phyloP scores from a whole-genome alignment of 1,140 invertebrate genomes.

The Eueides isabella region DNA sequence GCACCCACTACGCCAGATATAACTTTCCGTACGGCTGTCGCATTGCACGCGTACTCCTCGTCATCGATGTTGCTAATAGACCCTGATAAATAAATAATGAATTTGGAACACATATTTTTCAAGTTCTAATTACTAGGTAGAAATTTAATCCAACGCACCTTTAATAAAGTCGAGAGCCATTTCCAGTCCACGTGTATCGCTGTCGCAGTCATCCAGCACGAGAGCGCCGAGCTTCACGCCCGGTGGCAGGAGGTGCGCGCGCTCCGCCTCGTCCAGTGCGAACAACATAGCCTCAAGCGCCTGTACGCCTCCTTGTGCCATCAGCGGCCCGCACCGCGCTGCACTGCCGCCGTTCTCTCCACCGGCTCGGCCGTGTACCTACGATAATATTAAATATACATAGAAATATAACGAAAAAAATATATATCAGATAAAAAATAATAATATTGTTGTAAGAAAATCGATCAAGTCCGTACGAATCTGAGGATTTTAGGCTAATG shows the following conservation, averaged over 20 bases:
- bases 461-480: no score
- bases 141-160: slow-evolving; percentile 84
- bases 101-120: not conserved
- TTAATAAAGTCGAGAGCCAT: slow-evolving; percentile 98
- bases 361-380: slow-evolving; percentile 90
- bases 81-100: slow-evolving; percentile 83
- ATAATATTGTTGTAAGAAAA: no score
- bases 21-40: slow-evolving; percentile 91
- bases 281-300: slow-evolving; percentile 96
- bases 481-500: no score
- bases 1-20: slow-evolving; percentile 92
- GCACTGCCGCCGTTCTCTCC: slow-evolving; percentile 85
- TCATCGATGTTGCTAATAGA: slow-evolving; percentile 98
- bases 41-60: slow-evolving; percentile 93
- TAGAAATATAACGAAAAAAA: no score
- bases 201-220: slow-evolving; percentile 97
- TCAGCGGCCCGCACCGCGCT: slow-evolving; percentile 89
- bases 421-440: no score
- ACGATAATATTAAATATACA: not conserved
- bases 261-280: slow-evolving; percentile 87
- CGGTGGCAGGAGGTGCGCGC: slow-evolving; percentile 79
- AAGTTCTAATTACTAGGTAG: not conserved
- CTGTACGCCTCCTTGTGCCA: slow-evolving; percentile 96
- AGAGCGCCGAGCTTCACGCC: slow-evolving; percentile 93
- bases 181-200: slow-evolving; percentile 97